Evolutionary conservation across 2,797 vertebrate species (phyloP), one percentile per base, ranked within the genome.

Genomic region (Pelobates cultripes): DNA sequence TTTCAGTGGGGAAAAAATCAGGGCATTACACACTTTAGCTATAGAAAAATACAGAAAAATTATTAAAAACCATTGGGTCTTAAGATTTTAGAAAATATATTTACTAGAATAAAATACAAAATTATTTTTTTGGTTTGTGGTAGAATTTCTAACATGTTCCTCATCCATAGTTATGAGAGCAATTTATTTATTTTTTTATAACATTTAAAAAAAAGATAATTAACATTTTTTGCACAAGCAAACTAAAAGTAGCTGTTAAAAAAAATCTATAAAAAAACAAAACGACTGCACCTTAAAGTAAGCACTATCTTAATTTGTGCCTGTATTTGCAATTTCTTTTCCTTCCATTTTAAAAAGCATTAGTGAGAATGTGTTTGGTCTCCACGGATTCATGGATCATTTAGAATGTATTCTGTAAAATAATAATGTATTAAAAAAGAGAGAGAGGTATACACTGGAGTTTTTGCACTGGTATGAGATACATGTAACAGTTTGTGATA

Each of bases 281-380:
- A 88, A 91, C 90, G 87, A 88, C 90, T 90, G 91, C 93, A 95
- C 93, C 94, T 94, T 93, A 93, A 87, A 91, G 86, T 80, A 89
- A 92, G 90, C 91, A 90, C 90, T 88, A 82, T 88, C 89, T 91
- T 92, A 83, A 90, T 86, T 66, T 89, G 91, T 93, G 92, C 90
- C 90, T 84, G 86, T 88, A 86, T 80, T 87, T 73, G 87, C 89
- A 88, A 84, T 80, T 80, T 74, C 41, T 45, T 75, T 47, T 4
- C 12, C 28, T 64, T 40, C 60, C 61, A 55, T 43, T 67, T 77
- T 13, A 73, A 57, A 80, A 74, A 44, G 43, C 64, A 70, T 83
- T 69, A 69, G 43, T 63, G 14, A 51, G 66, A 75, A 74, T 28
- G 14, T 67, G 51, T 74, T 28, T 13, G 13, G 43, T 69, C 76